Base-by-base conservation (phyloP, 2,113 vertebrate genomes). In the Dermatemys mawii region DNA sequence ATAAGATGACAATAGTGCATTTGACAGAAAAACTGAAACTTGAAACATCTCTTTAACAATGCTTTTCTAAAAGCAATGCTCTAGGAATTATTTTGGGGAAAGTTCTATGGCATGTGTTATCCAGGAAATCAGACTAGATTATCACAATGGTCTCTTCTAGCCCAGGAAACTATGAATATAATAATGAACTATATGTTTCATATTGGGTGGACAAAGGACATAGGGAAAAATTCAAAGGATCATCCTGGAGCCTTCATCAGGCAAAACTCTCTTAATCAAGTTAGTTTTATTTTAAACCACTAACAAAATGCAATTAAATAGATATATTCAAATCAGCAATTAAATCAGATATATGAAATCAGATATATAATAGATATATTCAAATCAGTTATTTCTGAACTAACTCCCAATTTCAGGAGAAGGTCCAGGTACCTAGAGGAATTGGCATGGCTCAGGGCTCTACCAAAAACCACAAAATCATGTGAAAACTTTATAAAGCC, bases 321-420 rank as follows among this genome's bases (percentile, higher is more conserved):
- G n/a, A 73, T 46, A 46, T 46, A 46, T 38, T 70, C 35, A 73
- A 41, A 73, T 24, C 67, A 73, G 22, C 19, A 73, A 73, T 38
- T 9, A 73, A 41, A 24, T 73, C n/a, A 73, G n/a, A 73, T 46
- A 46, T 46, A 46, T 38, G 38, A 73, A 41, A 73, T 24, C 67
- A 73, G 22, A n/a, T n/a, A n/a, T n/a, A n/a, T 9, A 41, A 24
- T 73, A 73, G n/a, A 73, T n/a, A n/a, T n/a, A 38, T 41, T 70
- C 35, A 73, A 41, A 73, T 24, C 67, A 73, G 22, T 9, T n/a
- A n/a, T n/a, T 91, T 50, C 79, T 89, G 73, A 76, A 79, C 89
- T 89, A 80, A 78, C 46, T 95, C 81, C 67, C n/a, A 44, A 35
- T 90, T 90, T 88, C n/a, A 90, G 79, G 53, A 94, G 75, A 8